Percentiles rank a stretch among this genome's conserved stretches.
Conservation (phyloP, 2,888 invertebrate species). For the Eremobia ochroleuca region DNA sequence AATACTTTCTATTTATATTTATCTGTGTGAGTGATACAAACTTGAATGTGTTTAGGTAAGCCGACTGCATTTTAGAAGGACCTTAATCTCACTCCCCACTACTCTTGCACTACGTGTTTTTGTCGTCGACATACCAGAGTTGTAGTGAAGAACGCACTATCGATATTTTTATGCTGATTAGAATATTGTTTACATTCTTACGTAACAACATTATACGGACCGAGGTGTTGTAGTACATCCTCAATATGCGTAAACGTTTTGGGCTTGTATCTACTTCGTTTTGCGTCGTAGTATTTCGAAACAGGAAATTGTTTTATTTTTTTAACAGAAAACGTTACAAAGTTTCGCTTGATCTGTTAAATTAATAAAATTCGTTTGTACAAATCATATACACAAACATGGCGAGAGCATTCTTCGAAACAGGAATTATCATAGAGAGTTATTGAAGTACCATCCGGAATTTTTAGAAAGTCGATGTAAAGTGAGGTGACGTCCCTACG, state of each 20-base stretch:
- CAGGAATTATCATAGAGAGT: slow-evolving; percentile 80
- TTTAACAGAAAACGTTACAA: slow-evolving; percentile 30
- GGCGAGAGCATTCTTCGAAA: slow-evolving; percentile 75
- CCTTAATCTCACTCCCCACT: slow-evolving; percentile 84
- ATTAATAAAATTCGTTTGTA: slow-evolving; percentile 51
- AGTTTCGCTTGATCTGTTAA: slow-evolving; percentile 29
- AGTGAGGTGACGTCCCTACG: slow-evolving; percentile 87
- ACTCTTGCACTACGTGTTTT: slow-evolving; percentile 80
- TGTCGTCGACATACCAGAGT: slow-evolving; percentile 85
- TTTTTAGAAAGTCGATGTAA: slow-evolving; percentile 89
- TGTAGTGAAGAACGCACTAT: slow-evolving; percentile 77
- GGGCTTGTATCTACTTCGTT: slow-evolving; percentile 32
- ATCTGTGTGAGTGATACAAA: slow-evolving; percentile 81
- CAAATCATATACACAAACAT: slow-evolving; percentile 51
- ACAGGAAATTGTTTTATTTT: slow-evolving; percentile 45
- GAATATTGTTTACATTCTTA: slow-evolving; percentile 67
- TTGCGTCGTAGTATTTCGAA: slow-evolving; percentile 31
- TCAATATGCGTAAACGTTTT: slow-evolving; percentile 49
- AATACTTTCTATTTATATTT: slow-evolving; percentile 66
- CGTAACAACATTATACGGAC: slow-evolving; percentile 55
- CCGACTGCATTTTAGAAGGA: slow-evolving; percentile 88
- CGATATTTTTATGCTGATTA: slow-evolving; percentile 71
- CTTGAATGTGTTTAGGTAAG: slow-evolving; percentile 83
- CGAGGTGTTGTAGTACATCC: slow-evolving; percentile 48
- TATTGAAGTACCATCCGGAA: slow-evolving; percentile 84